phyloP scores from a whole-genome alignment of 2,888 invertebrate genomes.

The Odontocolon sp. region DNA sequence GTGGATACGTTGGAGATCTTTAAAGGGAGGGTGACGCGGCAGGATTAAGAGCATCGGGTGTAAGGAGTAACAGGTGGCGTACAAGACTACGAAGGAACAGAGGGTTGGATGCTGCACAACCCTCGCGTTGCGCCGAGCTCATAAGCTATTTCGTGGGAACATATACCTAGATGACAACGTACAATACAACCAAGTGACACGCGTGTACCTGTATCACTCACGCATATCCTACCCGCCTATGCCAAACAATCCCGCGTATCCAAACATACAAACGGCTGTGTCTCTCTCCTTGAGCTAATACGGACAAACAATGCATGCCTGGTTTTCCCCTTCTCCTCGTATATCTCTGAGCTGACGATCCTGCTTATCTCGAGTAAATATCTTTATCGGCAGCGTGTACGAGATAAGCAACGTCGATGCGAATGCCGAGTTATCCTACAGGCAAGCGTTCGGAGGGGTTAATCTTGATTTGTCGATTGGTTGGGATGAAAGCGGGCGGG shows the following conservation, averaged over 20 bases:
- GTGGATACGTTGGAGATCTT: conserved; percentile 22
- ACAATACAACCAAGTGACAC: conserved; percentile 40
- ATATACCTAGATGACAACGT: conserved; percentile 2
- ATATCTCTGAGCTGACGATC: conserved; percentile 11
- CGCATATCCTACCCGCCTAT: conserved; percentile 37
- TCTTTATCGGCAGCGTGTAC: conserved; percentile 70
- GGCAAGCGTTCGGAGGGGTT: conserved; percentile 64
- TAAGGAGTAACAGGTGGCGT: conserved; percentile 72
- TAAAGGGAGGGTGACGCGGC: conserved; percentile 57
- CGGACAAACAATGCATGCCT: conserved; percentile 65
- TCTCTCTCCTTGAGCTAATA: conserved; percentile 65
- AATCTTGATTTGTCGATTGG: conserved; percentile 66
- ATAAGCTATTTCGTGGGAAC: conserved; percentile 15
- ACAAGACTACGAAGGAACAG: neutral
- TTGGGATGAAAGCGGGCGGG: conserved; percentile 25
- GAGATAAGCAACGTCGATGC: conserved; percentile 50
- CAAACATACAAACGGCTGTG: conserved; percentile 66
- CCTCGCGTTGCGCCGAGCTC: conserved; percentile 1
- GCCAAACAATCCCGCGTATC: conserved; percentile 66
- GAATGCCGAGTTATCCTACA: conserved; percentile 61
- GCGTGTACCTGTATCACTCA: conserved; percentile 53
- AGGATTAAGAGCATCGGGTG: conserved; percentile 62
- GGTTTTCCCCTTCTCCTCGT: neutral
- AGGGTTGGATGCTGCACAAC: neutral
- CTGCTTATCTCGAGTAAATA: conserved; percentile 72